phyloP scores from a whole-genome alignment of 2,113 vertebrate genomes.

The Mugil cephalus region DNA sequence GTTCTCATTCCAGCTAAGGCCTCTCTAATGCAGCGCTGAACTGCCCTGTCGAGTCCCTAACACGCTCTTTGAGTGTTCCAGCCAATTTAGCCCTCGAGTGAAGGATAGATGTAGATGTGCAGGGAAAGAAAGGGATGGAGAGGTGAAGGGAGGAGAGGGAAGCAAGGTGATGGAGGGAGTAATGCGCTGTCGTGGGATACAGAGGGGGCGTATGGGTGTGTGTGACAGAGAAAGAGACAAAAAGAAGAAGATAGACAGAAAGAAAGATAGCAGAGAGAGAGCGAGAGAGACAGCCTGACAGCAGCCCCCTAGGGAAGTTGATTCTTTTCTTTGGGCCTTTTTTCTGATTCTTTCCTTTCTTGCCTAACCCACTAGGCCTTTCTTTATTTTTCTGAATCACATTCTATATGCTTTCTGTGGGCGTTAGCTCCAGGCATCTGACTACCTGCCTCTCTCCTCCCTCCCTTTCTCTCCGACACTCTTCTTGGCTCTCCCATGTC shows the following conservation, averaged over 20 bases:
- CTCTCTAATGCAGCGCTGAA: constrained; percentile 64
- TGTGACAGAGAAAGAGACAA: constrained; percentile 66
- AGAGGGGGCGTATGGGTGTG: constrained; percentile 63
- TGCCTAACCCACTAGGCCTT: constrained; percentile 28
- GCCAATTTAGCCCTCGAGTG: constrained; percentile 74
- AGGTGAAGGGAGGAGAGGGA: constrained; percentile 58
- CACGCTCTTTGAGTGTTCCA: constrained; percentile 72
- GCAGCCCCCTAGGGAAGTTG: constrained; percentile 71
- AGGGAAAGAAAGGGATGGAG: constrained; percentile 40
- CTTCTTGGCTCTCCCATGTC: constrained; percentile 50
- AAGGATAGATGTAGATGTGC: constrained; percentile 70
- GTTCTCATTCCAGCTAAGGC: constrained; percentile 68
- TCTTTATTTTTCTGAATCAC: constrained; percentile 70
- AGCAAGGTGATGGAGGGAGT: constrained; percentile 73
- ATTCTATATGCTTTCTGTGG: constrained; percentile 67
- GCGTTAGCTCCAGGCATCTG: constrained; percentile 68
- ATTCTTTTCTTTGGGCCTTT: constrained; percentile 67
- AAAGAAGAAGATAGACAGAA: constrained; percentile 61
- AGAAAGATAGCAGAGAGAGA: constrained; percentile 60
- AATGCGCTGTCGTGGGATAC: constrained; percentile 74
- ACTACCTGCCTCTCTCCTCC: constrained; percentile 47
- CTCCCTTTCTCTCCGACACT: constrained; percentile 45
- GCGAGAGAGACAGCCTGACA: constrained; percentile 72
- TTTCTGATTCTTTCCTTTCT: constrained; percentile 67
- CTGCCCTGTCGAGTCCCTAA: constrained; percentile 71